phyloP scores from a whole-genome alignment of 2,113 vertebrate species.

The Phoxinus phoxinus region DNA sequence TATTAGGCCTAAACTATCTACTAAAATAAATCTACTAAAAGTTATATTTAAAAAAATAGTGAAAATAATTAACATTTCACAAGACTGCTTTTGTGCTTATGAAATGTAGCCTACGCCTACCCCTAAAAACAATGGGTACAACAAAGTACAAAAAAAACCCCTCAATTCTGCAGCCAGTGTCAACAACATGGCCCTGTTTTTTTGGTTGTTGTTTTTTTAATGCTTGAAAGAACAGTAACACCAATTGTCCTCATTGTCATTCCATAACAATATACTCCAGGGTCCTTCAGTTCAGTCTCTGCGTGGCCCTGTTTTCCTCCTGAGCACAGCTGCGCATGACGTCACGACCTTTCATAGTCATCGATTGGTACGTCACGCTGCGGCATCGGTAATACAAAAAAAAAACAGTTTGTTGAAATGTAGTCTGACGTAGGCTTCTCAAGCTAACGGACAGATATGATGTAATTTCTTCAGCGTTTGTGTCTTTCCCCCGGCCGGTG shows the following conservation, averaged over 20 bases:
- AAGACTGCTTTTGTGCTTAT: not conserved
- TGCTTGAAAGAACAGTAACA: no score
- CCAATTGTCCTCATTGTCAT: no score
- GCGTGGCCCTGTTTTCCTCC: not conserved
- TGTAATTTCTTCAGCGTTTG: not conserved
- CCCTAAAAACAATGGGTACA: not conserved
- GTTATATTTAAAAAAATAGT: not conserved
- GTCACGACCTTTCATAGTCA: not conserved
- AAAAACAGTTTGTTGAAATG: not conserved
- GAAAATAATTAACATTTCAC: not conserved
- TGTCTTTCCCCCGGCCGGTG: not conserved
- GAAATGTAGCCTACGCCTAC: not conserved
- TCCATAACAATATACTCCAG: not conserved
- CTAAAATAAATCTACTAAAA: not conserved
- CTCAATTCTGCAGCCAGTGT: not conserved
- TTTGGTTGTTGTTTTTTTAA: no score
- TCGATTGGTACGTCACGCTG: not conserved
- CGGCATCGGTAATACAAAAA: not conserved
- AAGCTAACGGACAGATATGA: not conserved
- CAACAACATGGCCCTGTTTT: not conserved
- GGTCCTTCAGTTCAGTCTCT: no score
- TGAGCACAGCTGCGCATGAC: conserved; percentile 7
- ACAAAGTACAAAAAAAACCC: not conserved
- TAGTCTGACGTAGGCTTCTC: not conserved
- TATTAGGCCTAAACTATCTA: not conserved